Conservation (phyloP, 2,888 invertebrate species). For the Branchellion lobata region DNA sequence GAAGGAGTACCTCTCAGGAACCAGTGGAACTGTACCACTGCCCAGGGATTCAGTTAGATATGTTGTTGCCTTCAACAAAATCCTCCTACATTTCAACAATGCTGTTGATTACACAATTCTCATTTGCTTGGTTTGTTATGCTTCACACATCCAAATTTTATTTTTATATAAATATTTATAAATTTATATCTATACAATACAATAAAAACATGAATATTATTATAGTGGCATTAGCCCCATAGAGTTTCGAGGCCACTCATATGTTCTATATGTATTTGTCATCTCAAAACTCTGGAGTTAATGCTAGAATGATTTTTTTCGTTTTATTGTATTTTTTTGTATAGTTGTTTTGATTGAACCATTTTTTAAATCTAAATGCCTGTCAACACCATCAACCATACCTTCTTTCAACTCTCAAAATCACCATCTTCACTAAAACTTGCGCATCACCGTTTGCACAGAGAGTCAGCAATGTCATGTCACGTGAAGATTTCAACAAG, state of each 20-base stretch:
- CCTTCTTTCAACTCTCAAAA: no score
- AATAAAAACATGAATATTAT: no score
- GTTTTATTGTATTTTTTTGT: background rate
- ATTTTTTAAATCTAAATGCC: background rate
- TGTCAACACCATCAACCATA: no score
- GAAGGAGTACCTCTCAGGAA: background rate
- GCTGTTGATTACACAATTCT: background rate
- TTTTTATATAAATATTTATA: background rate
- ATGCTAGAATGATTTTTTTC: no score
- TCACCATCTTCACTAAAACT: no score
- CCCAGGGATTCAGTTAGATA: background rate
- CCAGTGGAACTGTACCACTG: background rate
- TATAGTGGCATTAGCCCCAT: no score
- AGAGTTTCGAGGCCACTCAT: no score
- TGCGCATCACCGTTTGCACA: background rate
- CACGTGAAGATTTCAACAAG: background rate
- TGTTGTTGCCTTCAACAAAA: background rate
- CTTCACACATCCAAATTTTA: background rate
- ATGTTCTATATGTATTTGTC: no score
- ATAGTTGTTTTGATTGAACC: background rate
- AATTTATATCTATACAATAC: background rate
- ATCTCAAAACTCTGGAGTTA: no score
- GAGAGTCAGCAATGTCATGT: conserved; percentile 6
- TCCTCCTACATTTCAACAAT: background rate
- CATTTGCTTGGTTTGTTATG: background rate